phyloP scores from a whole-genome alignment of 2,888 invertebrate species.

The Gymnoscelis rufifasciata region DNA sequence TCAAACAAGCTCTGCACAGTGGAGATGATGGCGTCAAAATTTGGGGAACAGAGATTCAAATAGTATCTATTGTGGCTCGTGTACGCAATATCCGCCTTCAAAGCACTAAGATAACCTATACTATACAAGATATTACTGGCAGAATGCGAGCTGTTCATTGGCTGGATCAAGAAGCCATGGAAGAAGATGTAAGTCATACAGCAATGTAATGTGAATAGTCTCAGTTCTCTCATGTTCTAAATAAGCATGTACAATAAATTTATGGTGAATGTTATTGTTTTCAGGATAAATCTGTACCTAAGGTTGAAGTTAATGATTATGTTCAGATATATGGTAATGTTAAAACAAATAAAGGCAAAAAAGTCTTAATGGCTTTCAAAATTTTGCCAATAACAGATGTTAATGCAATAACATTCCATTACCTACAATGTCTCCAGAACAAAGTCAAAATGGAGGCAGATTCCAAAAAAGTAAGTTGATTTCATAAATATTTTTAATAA shows the following conservation, averaged over 20 bases:
- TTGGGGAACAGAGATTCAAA: conserved; percentile 74
- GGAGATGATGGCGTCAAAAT: conserved; percentile 73
- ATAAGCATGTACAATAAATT: too few species aligned
- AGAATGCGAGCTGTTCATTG: conserved; percentile 72
- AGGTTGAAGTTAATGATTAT: conserved; percentile 72
- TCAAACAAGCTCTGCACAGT: conserved; percentile 66
- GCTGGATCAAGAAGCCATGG: conserved; percentile 71
- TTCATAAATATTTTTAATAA: too few species aligned
- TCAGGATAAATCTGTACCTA: conserved; percentile 69
- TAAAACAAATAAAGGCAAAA: conserved; percentile 71
- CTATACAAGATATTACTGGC: conserved; percentile 73
- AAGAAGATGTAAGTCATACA: conserved; percentile 58
- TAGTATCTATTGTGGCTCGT: conserved; percentile 64
- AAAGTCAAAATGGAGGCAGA: conserved; percentile 72
- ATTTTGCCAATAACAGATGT: conserved; percentile 67
- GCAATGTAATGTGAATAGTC: too few species aligned
- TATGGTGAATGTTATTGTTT: not conserved
- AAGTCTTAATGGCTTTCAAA: conserved; percentile 72
- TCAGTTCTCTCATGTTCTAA: too few species aligned
- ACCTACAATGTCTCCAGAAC: conserved; percentile 71
- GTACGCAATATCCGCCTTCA: conserved; percentile 66
- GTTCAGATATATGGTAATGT: conserved; percentile 72
- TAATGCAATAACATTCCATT: conserved; percentile 74
- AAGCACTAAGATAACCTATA: conserved; percentile 73
- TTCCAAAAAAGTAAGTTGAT: conserved; percentile 67